A percentile compares a stretch with the other conserved stretches of the same genome.
Evolutionary conservation across 2,888 invertebrate species (phyloP).

Genomic region (Holacanthella duospinosa): DNA sequence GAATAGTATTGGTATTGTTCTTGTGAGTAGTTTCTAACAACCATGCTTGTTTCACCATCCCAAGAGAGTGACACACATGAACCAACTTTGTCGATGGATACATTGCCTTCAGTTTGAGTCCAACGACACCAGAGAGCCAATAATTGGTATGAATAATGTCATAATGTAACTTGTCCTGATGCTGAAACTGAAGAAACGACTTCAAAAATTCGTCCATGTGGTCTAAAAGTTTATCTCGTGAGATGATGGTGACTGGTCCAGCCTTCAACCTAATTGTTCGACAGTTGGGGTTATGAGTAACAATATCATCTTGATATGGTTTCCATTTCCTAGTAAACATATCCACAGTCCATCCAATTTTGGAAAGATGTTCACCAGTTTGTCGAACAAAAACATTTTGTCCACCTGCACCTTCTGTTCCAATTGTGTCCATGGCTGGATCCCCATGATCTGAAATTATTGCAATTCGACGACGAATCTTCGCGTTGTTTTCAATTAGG

Average conservation of each 20-base stretch:
- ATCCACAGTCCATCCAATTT: background rate
- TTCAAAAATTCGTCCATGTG: background rate
- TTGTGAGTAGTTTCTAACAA: background rate
- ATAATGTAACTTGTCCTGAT: background rate
- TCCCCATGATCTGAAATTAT: background rate
- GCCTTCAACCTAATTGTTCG: background rate
- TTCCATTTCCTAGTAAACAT: background rate
- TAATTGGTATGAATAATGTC: background rate
- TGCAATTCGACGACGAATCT: background rate
- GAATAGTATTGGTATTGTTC: too few species aligned
- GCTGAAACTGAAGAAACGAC: background rate
- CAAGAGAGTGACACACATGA: background rate
- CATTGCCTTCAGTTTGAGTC: background rate
- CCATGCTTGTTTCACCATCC: background rate
- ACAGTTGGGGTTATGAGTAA: background rate
- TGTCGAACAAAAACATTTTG: background rate
- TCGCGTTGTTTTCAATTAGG: too few species aligned
- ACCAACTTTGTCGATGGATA: background rate
- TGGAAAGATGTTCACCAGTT: background rate
- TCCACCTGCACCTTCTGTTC: background rate
- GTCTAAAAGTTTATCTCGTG: background rate
- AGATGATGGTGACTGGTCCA: background rate
- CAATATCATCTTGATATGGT: background rate
- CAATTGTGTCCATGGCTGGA: background rate
- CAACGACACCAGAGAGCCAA: background rate